Evolutionary conservation across 2,888 invertebrate species (phyloP).

Genomic region (Germaria angustata): DNA sequence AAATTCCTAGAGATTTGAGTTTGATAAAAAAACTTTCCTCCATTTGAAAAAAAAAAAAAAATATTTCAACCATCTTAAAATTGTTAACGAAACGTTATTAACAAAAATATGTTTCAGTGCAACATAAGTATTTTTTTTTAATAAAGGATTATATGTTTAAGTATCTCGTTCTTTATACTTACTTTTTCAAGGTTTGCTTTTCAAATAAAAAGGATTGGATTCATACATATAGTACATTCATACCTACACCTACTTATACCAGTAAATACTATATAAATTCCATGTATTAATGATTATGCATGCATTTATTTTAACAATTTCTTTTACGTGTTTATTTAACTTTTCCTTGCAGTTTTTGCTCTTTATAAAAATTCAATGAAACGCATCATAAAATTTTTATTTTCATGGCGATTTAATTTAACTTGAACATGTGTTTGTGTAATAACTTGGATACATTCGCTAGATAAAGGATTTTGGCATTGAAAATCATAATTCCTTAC

Average conservation of each 20-base stretch:
- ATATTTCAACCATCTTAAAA: no score
- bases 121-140: background rate
- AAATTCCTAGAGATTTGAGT: no score
- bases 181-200: conserved; percentile 16
- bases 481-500: background rate
- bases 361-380: conserved; percentile 34
- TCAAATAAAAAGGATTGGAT: background rate
- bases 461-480: background rate
- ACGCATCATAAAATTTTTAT: conserved; percentile 30
- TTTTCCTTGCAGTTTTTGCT: background rate
- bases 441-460: background rate
- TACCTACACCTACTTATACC: background rate
- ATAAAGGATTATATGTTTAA: background rate
- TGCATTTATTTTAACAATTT: background rate
- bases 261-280: background rate
- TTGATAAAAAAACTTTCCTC: no score
- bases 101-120: conserved; percentile 2
- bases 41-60: no score
- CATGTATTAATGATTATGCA: background rate
- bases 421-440: background rate
- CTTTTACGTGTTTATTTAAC: background rate
- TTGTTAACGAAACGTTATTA: no score
- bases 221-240: background rate
- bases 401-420: conserved; percentile 16
- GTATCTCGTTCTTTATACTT: conserved; percentile 6